Evolutionary conservation across 2,888 invertebrate genomes (phyloP), one percentile per base, ranked within the genome.

Genomic region (Drosophila demipolita): DNA sequence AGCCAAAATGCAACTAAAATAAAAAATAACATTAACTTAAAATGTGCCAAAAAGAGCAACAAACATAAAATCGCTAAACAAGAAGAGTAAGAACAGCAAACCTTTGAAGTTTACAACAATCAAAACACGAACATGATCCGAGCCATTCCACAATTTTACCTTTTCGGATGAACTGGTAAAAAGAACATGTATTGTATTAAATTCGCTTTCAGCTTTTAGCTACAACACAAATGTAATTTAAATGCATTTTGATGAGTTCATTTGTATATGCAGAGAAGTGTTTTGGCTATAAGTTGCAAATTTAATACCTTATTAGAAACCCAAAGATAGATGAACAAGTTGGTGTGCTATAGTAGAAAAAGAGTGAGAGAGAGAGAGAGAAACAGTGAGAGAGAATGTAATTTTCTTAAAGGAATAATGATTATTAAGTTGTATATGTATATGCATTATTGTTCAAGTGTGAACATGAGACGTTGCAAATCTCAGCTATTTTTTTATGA

Each of bases 1-100:
- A 62, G 15, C 5, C 38, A 55, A 66, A 71, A 53, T 50, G 33
- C 59, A 33, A 53, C 60, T 65, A 53, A 80, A 75, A 66, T 68
- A 49, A 65, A 82, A 83, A 77, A 80, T 77, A 86, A 83, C 75
- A 82, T 75, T 75, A 83, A 83, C 83, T 86, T 70, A 58, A 77
- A 78, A 82, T 73, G 73, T 74, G 77, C 52, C 66, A 82, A 83
- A 54, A 45, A 40, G 40, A 74, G 63, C 73, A 76, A 52, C 62
- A 42, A 50, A 72, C 40, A 53, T 48, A 65, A 42, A 77, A 59
- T 40, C 40, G 42, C 36, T 20, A 67, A 53, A 17, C 45, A 32
- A 42, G 15, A 53, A 11, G n/a, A 38, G 42, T 36, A 74, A 61
- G 26, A 40, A 48, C 2, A 50, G 61, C 59, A 59, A 64, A 49